Evolutionary conservation across 2,113 vertebrate genomes (phyloP).

Genomic region (Tachuris rubrigastra): DNA sequence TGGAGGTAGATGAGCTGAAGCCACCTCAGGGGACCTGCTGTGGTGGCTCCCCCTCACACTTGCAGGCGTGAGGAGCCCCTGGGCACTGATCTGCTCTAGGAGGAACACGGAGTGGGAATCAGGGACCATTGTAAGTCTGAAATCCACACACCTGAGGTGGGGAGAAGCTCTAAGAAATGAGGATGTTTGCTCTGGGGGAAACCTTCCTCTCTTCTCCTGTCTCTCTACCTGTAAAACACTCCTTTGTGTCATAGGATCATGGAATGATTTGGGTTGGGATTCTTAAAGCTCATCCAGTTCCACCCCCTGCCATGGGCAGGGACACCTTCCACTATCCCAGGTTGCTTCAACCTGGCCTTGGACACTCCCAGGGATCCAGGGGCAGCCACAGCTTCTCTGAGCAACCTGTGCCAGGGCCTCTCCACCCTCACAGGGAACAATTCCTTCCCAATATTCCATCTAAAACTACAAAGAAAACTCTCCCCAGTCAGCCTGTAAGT

Average conservation of each 20-base stretch:
- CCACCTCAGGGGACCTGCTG: too few relatives aligned
- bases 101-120: not conserved
- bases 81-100: not conserved
- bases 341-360: not conserved
- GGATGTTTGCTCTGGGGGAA: fast-evolving
- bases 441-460: not conserved
- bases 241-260: not conserved
- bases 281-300: not conserved
- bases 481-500: too few relatives aligned
- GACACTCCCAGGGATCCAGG: not conserved
- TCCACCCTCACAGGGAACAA: not conserved
- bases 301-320: not conserved
- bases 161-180: not conserved
- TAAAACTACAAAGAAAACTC: not conserved
- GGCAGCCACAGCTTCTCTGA: not conserved
- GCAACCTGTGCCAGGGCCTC: not conserved
- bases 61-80: not conserved
- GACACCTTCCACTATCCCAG: not conserved
- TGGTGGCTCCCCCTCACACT: not conserved
- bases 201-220: not conserved
- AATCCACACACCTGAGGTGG: fast-evolving
- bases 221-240: not conserved
- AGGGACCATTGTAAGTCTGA: fast-evolving
- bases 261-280: not conserved
- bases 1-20: not conserved